These are phyloP conservation scores for Thereva unica DNA, from an alignment of 2,888 invertebrate species.

Conservation along the genomic window DNA sequence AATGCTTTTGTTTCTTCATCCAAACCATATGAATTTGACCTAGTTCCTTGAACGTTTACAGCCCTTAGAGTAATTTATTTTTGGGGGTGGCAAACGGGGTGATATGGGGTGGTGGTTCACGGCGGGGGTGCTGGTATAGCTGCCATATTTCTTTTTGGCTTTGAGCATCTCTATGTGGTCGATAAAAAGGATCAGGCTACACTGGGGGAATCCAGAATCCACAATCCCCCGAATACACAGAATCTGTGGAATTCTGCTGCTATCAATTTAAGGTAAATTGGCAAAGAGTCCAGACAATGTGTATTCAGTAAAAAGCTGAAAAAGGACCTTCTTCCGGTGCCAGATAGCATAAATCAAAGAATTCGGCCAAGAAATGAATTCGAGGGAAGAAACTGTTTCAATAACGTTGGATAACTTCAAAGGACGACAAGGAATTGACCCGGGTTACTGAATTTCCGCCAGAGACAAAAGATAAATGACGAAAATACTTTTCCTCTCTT, in stretches of 20 bases:
- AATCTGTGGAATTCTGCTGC: not conserved
- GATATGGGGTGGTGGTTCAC: no score
- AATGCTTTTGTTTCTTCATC: no score
- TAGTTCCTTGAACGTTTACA: no score
- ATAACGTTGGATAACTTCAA: not conserved
- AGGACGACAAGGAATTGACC: slow-evolving; percentile 8
- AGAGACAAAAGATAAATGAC: slow-evolving; percentile 18
- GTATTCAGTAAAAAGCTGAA: not conserved
- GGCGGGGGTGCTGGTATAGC: no score
- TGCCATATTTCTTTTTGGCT: no score
- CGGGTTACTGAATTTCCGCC: not conserved
- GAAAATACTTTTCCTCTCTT: slow-evolving; percentile 5
- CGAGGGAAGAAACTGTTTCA: not conserved
- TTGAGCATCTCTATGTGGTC: no score
- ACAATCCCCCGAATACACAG: no score
- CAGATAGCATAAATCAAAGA: slow-evolving; percentile 5
- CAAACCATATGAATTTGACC: no score
- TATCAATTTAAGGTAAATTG: slow-evolving; percentile 21
- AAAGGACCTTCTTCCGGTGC: slow-evolving; percentile 1
- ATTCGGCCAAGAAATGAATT: not conserved
- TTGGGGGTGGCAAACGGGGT: no score
- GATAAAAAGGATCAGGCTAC: no score
- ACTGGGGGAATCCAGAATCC: no score
- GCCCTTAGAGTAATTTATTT: no score
- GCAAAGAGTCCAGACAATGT: slow-evolving; percentile 7